Conservation (phyloP, 2,888 invertebrate genomes). For the Caenorhabditis parvicauda region DNA sequence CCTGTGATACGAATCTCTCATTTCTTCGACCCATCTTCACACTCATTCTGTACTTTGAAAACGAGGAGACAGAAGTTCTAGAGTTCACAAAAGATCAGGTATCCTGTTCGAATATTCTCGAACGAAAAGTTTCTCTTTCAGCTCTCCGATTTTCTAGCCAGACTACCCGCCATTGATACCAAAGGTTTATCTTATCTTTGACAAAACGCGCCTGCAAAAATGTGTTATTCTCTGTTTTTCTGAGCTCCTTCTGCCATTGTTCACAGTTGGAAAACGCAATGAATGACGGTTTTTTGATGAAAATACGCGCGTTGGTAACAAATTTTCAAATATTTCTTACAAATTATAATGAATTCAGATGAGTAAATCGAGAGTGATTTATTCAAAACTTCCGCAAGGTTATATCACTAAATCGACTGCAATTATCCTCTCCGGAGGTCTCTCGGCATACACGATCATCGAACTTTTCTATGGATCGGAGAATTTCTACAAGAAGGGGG, state of each 20-base stretch:
- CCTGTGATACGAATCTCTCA: slow-evolving; percentile 13
- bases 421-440: slow-evolving; percentile 24
- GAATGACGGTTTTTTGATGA: no score
- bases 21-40: slow-evolving; percentile 22
- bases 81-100: slow-evolving; percentile 38
- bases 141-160: slow-evolving; percentile 20
- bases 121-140: no score
- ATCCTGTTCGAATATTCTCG: no score
- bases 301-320: no score
- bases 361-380: slow-evolving; percentile 17
- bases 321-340: slow-evolving; percentile 5
- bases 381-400: slow-evolving; percentile 39
- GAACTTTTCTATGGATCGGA: slow-evolving; percentile 50
- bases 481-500: slow-evolving; percentile 50
- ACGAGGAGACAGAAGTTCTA: slow-evolving; percentile 24
- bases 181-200: no score
- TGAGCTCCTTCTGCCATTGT: no score
- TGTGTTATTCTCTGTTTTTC: no score
- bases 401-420: slow-evolving; percentile 38
- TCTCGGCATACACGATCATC: slow-evolving; percentile 30
- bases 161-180: no score
- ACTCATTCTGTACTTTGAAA: slow-evolving; percentile 26
- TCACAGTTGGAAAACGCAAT: no score
- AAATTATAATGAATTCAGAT: slow-evolving; percentile 18
- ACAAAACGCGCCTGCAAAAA: no score